These are phyloP conservation scores for Hafferia zeledoni DNA, from an alignment of 2,797 vertebrate genomes.

Conservation along the genomic window DNA sequence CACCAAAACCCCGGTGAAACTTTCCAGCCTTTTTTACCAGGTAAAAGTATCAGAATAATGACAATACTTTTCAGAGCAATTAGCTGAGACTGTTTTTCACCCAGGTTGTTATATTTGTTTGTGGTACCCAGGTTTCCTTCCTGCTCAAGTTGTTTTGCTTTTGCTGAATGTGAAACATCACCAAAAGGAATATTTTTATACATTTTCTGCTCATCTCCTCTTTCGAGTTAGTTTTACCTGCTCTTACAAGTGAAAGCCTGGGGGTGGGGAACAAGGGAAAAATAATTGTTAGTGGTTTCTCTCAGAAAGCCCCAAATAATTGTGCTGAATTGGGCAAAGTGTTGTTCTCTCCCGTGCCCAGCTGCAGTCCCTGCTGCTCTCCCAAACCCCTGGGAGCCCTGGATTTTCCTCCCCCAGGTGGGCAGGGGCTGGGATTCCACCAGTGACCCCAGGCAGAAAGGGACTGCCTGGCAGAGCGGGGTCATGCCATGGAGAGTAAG, in stretches of 20 bases:
- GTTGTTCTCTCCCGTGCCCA: background rate
- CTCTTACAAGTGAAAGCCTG: background rate
- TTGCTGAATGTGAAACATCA: background rate
- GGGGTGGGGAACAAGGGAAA: background rate
- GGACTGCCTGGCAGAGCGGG: background rate
- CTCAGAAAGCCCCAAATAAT: background rate
- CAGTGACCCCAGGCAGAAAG: background rate
- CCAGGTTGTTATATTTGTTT: background rate
- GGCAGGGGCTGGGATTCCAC: background rate
- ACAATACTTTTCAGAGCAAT: background rate
- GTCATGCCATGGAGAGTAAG: background rate
- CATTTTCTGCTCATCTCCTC: background rate
- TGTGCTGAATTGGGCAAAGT: background rate
- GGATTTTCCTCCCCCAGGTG: background rate
- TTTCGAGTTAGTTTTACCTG: background rate
- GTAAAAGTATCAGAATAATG: background rate
- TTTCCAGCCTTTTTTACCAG: background rate
- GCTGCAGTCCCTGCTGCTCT: background rate
- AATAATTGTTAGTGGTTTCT: background rate
- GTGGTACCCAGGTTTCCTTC: conserved; percentile 9
- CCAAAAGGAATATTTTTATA: background rate
- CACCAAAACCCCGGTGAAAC: background rate
- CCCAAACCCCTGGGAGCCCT: fast-evolving
- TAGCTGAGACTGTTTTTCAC: background rate
- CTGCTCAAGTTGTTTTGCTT: background rate